These are phyloP conservation scores for Drosophila elegans DNA, from an alignment of 1,140 invertebrate species.

Conservation along the genomic window DNA sequence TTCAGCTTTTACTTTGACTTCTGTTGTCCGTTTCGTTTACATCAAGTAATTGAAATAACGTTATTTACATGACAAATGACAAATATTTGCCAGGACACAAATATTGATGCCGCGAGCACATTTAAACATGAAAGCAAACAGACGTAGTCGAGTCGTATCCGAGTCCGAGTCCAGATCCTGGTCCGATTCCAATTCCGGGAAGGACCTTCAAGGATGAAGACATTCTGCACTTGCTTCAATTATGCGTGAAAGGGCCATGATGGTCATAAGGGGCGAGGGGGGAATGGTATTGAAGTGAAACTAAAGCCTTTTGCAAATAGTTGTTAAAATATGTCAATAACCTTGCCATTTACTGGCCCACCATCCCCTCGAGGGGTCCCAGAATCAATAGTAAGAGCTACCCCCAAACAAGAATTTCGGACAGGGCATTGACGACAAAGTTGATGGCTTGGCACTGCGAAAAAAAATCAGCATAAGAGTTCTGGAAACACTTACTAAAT, in stretches of 20 bases:
- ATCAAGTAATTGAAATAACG: conserved; percentile 79
- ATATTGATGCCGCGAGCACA: conserved; percentile 79
- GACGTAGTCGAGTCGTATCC: conserved; percentile 28
- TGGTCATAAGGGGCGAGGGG: not conserved
- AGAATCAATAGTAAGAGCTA: conserved; percentile 64
- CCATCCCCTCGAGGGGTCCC: conserved; percentile 6
- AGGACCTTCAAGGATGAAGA: conserved; percentile 59
- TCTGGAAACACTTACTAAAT: no score
- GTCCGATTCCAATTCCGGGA: not conserved
- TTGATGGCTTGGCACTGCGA: conserved; percentile 19
- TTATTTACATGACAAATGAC: conserved; percentile 77
- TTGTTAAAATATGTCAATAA: conserved; percentile 83
- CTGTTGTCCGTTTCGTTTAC: conserved; percentile 41
- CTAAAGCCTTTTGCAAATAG: conserved; percentile 82
- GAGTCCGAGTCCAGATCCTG: conserved; percentile 13
- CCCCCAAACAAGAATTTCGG: conserved; percentile 59
- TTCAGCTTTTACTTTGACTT: conserved; percentile 15
- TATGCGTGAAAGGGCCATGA: conserved; percentile 49
- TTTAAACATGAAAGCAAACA: conserved; percentile 68
- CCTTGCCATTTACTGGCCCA: conserved; percentile 61
- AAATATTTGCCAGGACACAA: conserved; percentile 76
- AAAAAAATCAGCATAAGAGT: not conserved
- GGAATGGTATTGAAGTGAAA: conserved; percentile 76
- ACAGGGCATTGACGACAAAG: conserved; percentile 46
- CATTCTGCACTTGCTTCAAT: conserved; percentile 81